Base-by-base conservation (phyloP, 2,113 vertebrate species). In the Pedetes capensis region DNA sequence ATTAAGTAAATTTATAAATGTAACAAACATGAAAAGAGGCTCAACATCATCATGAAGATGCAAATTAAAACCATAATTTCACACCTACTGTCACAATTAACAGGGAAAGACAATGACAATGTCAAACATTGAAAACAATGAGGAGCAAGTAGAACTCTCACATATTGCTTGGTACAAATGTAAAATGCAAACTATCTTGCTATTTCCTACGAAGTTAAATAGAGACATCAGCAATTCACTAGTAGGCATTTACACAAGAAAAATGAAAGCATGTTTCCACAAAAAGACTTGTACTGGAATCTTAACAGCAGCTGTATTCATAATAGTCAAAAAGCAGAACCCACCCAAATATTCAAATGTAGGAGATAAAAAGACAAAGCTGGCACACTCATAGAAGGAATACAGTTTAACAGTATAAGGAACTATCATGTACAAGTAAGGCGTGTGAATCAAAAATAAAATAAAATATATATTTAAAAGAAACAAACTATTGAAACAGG, bases 1-100 rank as follows among this genome's bases (percentile, higher is more conserved):
- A 27, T 89, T 63, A 82, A 78, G 63, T n/a, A 85, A 85, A 91
- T 57, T 13, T 8, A 80, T n/a, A n/a, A n/a, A n/a, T n/a, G n/a
- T n/a, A n/a, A n/a, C n/a, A 87, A 90, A 95, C n/a, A 78, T 37
- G 66, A 94, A 87, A 92, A 82, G 12, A 22, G 80, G 20, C 10
- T 85, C 42, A 64, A 57, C 14, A 81, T 74, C 22, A 76, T 79
- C 66, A 82, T 80, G 22, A 92, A 89, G 74, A 51, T 80, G 37
- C n/a, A 89, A 95, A 94, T 44, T 61, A 75, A 89, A 95, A 86
- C 10, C 11, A 59, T 75, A 82, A 84, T 84, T 84, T 94, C 72
- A 84, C 11, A 53, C 23, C 44, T 51, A 71, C 44, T 29, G 64
- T 12, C 55, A 85, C 22, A 44, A 85, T 37, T 72, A 72, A 85